Evolutionary conservation across 2,797 vertebrate genomes (phyloP).

Genomic region (Acanthurus lineatus): DNA sequence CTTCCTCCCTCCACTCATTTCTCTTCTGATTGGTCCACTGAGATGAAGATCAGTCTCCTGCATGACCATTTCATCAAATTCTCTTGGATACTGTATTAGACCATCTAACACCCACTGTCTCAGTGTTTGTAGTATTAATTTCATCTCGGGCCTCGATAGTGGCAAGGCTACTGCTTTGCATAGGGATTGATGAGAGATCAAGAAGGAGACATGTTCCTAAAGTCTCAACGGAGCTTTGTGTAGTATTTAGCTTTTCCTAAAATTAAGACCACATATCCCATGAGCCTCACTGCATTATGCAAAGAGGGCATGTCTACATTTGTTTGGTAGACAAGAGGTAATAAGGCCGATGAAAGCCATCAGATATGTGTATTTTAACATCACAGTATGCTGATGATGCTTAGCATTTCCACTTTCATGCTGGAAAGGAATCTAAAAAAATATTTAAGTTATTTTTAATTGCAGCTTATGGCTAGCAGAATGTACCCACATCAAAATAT

Average conservation of each 20-base stretch:
- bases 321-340: neutral
- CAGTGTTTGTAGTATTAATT: slow-evolving; percentile 16
- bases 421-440: neutral
- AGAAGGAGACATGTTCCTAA: neutral
- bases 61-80: slow-evolving; percentile 35
- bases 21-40: slow-evolving; percentile 24
- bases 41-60: slow-evolving; percentile 8
- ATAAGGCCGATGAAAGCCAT: neutral
- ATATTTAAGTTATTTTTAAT: neutral
- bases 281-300: neutral
- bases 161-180: slow-evolving; percentile 17
- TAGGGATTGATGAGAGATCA: slow-evolving; percentile 15
- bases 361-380: neutral
- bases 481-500: neutral
- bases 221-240: slow-evolving; percentile 8
- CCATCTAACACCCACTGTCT: slow-evolving; percentile 27
- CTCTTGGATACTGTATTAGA: slow-evolving; percentile 17
- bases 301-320: neutral
- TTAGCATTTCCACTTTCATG: neutral
- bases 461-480: neutral
- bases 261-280: neutral
- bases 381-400: too few relatives aligned
- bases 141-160: slow-evolving; percentile 25
- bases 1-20: slow-evolving; percentile 10
- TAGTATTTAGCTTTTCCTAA: slow-evolving; percentile 18